Base-by-base conservation (phyloP, 2,888 invertebrate species). In the Boloria euphrosyne region DNA sequence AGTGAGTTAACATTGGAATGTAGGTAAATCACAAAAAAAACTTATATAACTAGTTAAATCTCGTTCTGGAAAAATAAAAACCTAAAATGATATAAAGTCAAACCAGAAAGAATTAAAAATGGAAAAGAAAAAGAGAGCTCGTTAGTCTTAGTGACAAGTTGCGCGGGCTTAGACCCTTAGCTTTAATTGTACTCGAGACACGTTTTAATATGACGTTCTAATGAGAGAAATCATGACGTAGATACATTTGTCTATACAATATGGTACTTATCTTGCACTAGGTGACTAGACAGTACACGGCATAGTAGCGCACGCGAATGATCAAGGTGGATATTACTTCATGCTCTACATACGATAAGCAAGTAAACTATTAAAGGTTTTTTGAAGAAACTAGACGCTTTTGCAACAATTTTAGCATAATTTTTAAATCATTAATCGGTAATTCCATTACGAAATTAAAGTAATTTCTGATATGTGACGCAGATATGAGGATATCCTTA, bases 111-210 rank as follows among this genome's bases (percentile, higher is more conserved):
- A 38, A 50, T 64, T 60, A 50, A 46, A 68, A 64, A 58, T 53
- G 13, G 44, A 43, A 57, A 16, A 65, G 55, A 44, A 43, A 67
- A 65, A 58, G 61, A 53, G 57, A 57, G 55, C 68, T 71, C 68
- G 66, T 71, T 71, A 69, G 67, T 47, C 66, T 65, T 59, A 66
- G 66, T 43, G 59, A 57, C 55, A 51, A 62, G 58, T 47, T 57
- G 55, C 57, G 47, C 46, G 58, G 60, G 66, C 59, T 55, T 44
- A 50, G 65, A 47, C 38, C 52, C 50, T 54, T 55, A 44, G 51
- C 60, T 55, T 64, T 67, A 64, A 64, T 55, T 63, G 46, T 57
- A 65, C 67, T 67, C 47, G 67, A 67, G 60, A 46, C 51, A 57
- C 38, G 54, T 65, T 60, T 66, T 50, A 49, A 65, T 62, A 59